Base-by-base conservation (phyloP, 2,797 vertebrate genomes). In the Hyperoplus lanceolatus region DNA sequence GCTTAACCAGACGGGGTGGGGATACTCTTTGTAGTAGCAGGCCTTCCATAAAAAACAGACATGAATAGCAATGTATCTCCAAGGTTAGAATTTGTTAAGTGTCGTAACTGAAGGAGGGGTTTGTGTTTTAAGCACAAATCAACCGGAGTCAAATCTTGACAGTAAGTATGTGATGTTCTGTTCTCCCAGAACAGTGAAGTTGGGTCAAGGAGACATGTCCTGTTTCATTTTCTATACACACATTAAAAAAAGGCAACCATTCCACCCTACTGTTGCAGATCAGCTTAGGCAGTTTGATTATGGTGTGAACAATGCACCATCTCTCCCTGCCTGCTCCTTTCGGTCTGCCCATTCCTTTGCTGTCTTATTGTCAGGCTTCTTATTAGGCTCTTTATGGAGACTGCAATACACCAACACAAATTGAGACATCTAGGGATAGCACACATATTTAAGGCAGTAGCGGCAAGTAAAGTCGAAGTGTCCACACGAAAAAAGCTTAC, bases 81-180 rank as follows among this genome's bases (percentile, higher is more conserved):
- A 8, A 4, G 53, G 29, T 29, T 56, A n/a, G 4, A 42, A 77
- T 80, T 62, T 66, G 45, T 71, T 46, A 48, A 48, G 68, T 38
- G 46, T 54, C 42, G 29, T 76, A 2, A 38, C 36, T 6, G 50
- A 56, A 8, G 59, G 29, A 29, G 10, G 39, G 36, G 38, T 39
- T 70, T 57, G 75, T 79, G 29, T 77, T 84, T 79, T 53, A 72
- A 36, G 63, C 71, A 43, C 1, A 16, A 67, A 72, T 70, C 60
- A 84, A 64, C 42, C 55, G 21, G 59, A 54, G 43, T 75, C 4
- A 1, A 66, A 51, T 50, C 21, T 1, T 64, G 50, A 66, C 70
- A 50, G 64, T 45, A 71, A 62, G 83, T 55, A 87, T 82, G 87
- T 57, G 74, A 85, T 89, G 88, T 89, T 89, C 89, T 87, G 86